phyloP scores from a whole-genome alignment of 2,888 invertebrate species.

The Vannuccia rotundouncinata region DNA sequence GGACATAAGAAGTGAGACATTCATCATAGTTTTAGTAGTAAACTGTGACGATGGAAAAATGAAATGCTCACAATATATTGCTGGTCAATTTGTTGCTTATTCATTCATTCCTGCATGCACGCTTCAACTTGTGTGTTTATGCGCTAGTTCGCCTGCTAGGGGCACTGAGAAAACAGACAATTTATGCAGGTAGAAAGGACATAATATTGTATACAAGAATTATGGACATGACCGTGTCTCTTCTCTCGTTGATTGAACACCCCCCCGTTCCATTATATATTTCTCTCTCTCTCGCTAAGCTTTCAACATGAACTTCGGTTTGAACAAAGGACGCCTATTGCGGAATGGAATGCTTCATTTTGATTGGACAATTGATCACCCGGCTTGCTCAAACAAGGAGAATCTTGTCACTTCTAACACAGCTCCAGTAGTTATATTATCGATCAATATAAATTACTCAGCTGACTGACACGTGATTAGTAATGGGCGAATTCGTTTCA shows the following conservation, averaged over 20 bases:
- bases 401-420: background rate
- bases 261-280: too few species aligned
- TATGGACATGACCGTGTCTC: background rate
- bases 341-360: background rate
- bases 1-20: background rate
- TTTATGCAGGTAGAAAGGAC: background rate
- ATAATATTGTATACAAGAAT: background rate
- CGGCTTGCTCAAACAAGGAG: background rate
- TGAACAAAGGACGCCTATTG: background rate
- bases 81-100: background rate
- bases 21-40: background rate
- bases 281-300: background rate
- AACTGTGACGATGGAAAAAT: background rate
- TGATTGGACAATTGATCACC: background rate
- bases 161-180: background rate
- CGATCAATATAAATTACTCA: background rate
- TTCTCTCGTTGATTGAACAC: background rate
- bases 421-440: background rate
- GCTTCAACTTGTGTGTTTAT: background rate
- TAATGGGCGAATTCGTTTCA: too few species aligned
- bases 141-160: background rate
- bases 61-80: background rate
- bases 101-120: background rate
- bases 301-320: background rate
- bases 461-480: background rate